Evolutionary conservation across 2,797 vertebrate species (phyloP).

Genomic region (Gymnothorax javanicus): DNA sequence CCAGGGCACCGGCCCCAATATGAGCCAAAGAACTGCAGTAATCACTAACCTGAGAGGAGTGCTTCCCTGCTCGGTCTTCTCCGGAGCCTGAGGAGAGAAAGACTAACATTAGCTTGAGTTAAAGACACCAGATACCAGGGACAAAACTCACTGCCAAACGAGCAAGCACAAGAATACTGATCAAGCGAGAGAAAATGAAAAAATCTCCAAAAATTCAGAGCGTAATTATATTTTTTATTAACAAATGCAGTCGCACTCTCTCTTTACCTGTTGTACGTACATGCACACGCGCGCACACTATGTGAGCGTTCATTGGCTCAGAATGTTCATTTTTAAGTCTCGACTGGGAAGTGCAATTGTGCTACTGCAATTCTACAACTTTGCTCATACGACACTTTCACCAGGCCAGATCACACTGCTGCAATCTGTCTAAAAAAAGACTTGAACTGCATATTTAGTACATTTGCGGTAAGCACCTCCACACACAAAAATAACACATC

Average conservation of each 20-base stretch:
- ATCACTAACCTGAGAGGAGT: conserved; percentile 82
- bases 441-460: background rate
- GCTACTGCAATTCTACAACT: background rate
- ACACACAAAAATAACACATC: conserved; percentile 1
- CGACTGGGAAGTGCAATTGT: background rate
- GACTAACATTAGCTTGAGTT: background rate
- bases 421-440: background rate
- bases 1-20: background rate
- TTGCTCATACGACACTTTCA: background rate
- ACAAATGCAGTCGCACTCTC: background rate
- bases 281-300: background rate
- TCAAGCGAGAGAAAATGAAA: background rate
- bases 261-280: background rate
- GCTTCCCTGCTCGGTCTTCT: conserved; percentile 81
- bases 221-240: background rate
- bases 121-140: background rate
- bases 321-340: background rate
- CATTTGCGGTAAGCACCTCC: background rate
- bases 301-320: conserved; percentile 25
- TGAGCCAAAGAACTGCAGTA: background rate
- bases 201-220: background rate
- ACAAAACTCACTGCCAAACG: background rate
- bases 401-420: background rate
- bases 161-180: background rate
- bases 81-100: conserved; percentile 70